Evolutionary conservation across 2,113 vertebrate genomes (phyloP).

Genomic region (Campylomormyrus tamandua): DNA sequence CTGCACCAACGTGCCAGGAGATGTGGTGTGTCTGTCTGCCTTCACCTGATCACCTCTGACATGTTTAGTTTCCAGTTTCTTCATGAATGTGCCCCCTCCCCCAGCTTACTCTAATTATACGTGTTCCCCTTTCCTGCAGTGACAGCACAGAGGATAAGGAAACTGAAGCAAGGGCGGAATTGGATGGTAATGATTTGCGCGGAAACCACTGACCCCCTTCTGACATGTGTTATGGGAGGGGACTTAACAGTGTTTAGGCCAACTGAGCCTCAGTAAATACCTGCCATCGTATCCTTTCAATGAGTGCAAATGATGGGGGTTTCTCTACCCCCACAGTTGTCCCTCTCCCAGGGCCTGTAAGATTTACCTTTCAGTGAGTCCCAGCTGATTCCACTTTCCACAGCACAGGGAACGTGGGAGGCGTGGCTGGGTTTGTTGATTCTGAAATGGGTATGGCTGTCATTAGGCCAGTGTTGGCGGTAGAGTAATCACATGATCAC

Average conservation of each 20-base stretch:
- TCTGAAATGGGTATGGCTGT: conserved; percentile 15
- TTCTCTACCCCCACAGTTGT: conserved; percentile 42
- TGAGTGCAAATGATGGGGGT: background rate
- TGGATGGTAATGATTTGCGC: conserved; percentile 64
- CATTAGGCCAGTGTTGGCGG: conserved; percentile 9
- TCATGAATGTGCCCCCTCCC: background rate
- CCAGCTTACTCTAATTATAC: conserved; percentile 17
- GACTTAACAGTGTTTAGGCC: background rate
- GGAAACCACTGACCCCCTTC: conserved; percentile 23
- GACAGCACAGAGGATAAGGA: conserved; percentile 87
- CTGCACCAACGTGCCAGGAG: background rate
- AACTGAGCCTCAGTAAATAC: background rate
- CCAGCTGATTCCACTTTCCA: conserved; percentile 30
- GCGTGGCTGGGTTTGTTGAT: conserved; percentile 29
- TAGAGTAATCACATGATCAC: background rate
- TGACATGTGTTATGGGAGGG: background rate
- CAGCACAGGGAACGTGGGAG: conserved; percentile 40
- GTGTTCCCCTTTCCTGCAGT: conserved; percentile 57
- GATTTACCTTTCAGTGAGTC: conserved; percentile 27
- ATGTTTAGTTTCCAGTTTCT: background rate
- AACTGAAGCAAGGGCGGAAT: conserved; percentile 66
- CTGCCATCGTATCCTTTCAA: background rate
- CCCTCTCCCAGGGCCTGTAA: conserved; percentile 28
- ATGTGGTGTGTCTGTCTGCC: background rate
- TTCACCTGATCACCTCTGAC: background rate